Percentiles rank a stretch among this genome's conserved stretches.
phyloP scores from a whole-genome alignment of 2,113 vertebrate genomes.

The Perccottus glenii region DNA sequence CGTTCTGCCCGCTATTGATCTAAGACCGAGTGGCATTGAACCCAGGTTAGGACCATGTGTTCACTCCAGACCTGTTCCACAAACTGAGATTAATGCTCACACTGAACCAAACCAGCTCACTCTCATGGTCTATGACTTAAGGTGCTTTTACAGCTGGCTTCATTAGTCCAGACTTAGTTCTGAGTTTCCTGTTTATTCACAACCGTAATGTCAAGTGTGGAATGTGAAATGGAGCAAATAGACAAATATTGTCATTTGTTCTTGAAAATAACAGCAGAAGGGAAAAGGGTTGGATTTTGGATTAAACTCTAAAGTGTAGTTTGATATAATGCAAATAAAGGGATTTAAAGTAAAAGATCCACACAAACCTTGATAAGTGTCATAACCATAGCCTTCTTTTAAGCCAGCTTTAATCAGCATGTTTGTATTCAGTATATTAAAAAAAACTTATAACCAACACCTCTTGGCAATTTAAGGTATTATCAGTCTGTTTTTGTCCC shows the following conservation, averaged over 20 bases:
- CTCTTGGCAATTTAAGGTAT: too few species aligned
- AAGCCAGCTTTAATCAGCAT: too few species aligned
- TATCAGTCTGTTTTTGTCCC: too few species aligned
- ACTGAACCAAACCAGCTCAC: conserved; percentile 31
- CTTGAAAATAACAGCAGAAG: not conserved
- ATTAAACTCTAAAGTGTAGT: too few species aligned
- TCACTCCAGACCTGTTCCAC: conserved; percentile 18
- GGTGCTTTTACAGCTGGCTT: conserved; percentile 1
- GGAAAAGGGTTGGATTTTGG: not conserved
- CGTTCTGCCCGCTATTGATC: conserved; percentile 54
- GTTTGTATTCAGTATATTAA: too few species aligned
- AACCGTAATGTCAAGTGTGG: not conserved
- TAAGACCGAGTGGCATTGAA: conserved; percentile 47
- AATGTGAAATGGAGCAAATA: not conserved
- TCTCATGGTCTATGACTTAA: not conserved
- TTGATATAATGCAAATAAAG: too few species aligned
- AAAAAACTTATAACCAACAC: too few species aligned
- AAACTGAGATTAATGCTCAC: conserved; percentile 40
- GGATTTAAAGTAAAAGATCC: too few species aligned
- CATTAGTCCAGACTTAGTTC: not conserved
- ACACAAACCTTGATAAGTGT: too few species aligned
- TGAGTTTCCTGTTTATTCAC: too few species aligned
- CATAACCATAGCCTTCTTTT: too few species aligned
- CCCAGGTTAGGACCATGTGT: conserved; percentile 40
- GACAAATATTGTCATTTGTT: not conserved